Conservation (phyloP, 1,140 invertebrate genomes). For the Calliopsis andreniformis region DNA sequence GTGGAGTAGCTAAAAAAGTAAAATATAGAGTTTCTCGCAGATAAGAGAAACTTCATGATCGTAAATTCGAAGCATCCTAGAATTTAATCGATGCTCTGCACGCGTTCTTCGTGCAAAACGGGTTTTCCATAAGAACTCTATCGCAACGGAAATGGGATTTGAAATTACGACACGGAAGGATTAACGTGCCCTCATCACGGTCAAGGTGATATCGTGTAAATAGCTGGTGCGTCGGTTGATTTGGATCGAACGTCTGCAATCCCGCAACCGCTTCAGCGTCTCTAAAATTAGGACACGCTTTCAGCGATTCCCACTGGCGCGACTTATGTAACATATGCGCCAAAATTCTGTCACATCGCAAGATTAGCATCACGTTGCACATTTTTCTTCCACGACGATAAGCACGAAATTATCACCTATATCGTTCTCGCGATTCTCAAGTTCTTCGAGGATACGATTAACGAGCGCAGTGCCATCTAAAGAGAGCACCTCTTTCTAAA, state of each 20-base stretch:
- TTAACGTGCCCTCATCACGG: constrained; percentile 11
- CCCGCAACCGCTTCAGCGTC: neutral
- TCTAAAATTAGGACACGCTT: constrained; percentile 32
- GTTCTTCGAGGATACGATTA: neutral
- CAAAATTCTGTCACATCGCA: constrained; percentile 9
- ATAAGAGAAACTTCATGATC: no score
- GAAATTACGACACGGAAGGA: constrained; percentile 15
- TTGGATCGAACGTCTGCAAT: constrained; percentile 38
- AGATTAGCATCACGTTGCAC: neutral
- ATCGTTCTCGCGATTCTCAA: neutral
- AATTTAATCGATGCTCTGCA: no score
- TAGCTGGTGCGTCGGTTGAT: constrained; percentile 1
- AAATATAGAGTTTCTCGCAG: no score
- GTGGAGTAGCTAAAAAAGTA: no score
- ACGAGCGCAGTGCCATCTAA: no score
- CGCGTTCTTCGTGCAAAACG: no score
- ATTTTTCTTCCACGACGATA: neutral
- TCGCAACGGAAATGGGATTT: constrained; percentile 20
- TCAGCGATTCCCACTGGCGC: neutral
- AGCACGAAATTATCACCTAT: no score
- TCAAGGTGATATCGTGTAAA: constrained; percentile 22
- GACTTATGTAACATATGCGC: constrained; percentile 29
- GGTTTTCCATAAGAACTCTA: no score
- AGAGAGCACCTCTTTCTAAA: no score
- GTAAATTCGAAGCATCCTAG: no score